phyloP scores from a whole-genome alignment of 35 echinoderm and acorn worm species.

The Nesometra sesokonis region DNA sequence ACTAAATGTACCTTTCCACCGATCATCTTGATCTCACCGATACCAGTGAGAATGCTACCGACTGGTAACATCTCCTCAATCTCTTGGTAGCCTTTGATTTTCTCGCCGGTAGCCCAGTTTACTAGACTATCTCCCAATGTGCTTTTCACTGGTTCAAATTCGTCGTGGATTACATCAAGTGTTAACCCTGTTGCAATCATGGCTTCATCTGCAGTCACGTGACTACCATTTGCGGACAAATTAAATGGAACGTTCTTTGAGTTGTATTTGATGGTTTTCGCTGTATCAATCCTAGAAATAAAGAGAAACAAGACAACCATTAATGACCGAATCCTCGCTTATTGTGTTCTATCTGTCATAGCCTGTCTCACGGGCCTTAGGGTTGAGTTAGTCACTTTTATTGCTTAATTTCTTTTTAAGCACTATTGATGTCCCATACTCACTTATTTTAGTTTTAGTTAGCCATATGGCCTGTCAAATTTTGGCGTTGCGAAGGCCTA shows the following conservation, averaged over 20 bases:
- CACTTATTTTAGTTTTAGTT: too few relatives aligned
- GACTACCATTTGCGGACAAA: conserved; percentile 18
- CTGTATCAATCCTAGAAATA: conserved; percentile 74
- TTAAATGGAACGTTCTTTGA: conserved; percentile 70
- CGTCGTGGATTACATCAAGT: conserved; percentile 72
- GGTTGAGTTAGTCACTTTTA: too few relatives aligned
- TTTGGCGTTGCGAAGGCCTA: too few relatives aligned
- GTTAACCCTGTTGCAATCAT: conserved; percentile 45
- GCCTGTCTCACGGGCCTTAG: too few relatives aligned
- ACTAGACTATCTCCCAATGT: conserved; percentile 68
- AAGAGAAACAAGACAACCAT: conserved; percentile 6
- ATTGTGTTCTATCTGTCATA: too few relatives aligned
- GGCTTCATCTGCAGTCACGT: conserved; percentile 61
- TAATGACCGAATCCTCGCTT: too few relatives aligned
- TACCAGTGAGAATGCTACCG: conserved; percentile 59
- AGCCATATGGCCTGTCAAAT: too few relatives aligned
- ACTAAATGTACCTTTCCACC: conserved; percentile 36
- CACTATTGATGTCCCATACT: too few relatives aligned
- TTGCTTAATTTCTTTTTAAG: too few relatives aligned
- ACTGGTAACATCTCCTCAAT: conserved; percentile 83
- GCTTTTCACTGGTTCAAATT: conserved; percentile 60
- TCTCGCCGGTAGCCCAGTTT: conserved; percentile 95
- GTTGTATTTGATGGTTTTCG: conserved; percentile 55
- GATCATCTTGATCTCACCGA: conserved; percentile 61
- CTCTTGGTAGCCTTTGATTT: conserved; percentile 91